Conservation (phyloP, 35 echinoderm and acorn worm species). For the Apostichopus japonicus region DNA sequence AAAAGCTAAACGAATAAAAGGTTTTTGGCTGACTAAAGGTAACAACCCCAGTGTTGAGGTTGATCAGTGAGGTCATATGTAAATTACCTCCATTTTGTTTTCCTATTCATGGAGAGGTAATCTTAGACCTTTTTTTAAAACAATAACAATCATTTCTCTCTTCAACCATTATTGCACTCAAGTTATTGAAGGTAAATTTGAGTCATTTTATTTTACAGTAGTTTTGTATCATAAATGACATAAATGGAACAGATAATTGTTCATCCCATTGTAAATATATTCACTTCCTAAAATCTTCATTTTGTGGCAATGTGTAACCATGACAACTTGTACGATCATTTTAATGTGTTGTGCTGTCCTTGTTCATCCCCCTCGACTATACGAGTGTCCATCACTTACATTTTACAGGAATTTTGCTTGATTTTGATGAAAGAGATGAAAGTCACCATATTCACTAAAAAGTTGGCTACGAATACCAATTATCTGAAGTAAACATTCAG, state of each 20-base stretch:
- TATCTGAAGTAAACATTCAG: no score
- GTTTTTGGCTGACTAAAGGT: not conserved
- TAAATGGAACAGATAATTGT: not conserved
- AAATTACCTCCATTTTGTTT: no score
- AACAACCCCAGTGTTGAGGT: no score
- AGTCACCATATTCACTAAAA: no score
- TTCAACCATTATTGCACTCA: conserved; percentile 45
- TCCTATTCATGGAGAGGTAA: not conserved
- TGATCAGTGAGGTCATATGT: no score
- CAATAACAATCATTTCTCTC: conserved; percentile 7
- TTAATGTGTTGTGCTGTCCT: not conserved
- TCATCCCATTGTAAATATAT: conserved; percentile 24
- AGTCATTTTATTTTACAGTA: conserved; percentile 16
- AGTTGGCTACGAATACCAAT: no score
- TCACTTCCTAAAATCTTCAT: not conserved
- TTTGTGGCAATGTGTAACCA: conserved; percentile 9
- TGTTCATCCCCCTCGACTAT: conserved; percentile 1
- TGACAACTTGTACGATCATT: not conserved
- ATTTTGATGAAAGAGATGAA: no score
- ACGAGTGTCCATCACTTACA: not conserved
- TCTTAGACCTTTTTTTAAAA: not conserved
- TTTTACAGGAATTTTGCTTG: no score
- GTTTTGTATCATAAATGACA: conserved; percentile 29
- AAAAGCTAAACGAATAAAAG: not conserved
- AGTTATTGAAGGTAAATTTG: conserved; percentile 56